Evolutionary conservation across 2,113 vertebrate species (phyloP).

Genomic region (Amphilophus citrinellus): DNA sequence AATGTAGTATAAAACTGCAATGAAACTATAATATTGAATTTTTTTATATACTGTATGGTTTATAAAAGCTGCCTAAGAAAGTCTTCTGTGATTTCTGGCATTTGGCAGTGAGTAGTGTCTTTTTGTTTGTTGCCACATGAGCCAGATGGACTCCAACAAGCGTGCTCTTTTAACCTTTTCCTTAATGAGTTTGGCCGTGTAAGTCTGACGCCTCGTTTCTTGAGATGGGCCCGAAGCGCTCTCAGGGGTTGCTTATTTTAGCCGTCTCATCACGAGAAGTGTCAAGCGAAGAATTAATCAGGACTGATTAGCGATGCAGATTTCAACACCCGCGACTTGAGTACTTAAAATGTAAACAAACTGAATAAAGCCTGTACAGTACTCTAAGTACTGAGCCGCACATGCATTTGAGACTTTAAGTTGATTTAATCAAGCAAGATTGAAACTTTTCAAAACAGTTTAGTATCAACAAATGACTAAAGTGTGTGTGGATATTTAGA

Average conservation of each 20-base stretch:
- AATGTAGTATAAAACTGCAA: not conserved
- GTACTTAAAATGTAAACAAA: slow-evolving; percentile 43
- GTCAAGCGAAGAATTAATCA: slow-evolving; percentile 55
- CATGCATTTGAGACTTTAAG: not conserved
- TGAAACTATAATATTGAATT: not conserved
- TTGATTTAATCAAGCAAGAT: not conserved
- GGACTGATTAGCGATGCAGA: slow-evolving; percentile 55
- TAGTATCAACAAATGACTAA: not conserved
- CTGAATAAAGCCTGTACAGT: not conserved
- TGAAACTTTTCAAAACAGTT: not conserved
- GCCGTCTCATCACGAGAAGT: slow-evolving; percentile 31
- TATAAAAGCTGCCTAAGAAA: not conserved
- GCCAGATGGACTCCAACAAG: slow-evolving; percentile 3
- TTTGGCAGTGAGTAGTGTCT: not conserved
- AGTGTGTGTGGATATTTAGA: not conserved
- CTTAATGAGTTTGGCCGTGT: slow-evolving; percentile 43
- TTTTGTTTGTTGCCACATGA: slow-evolving; percentile 9
- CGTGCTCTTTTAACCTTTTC: slow-evolving; percentile 23
- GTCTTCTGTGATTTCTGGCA: not conserved
- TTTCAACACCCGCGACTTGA: slow-evolving; percentile 34
- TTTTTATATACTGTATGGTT: not conserved
- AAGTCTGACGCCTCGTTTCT: slow-evolving; percentile 20
- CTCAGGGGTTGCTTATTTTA: slow-evolving; percentile 56
- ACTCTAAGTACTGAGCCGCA: not conserved
- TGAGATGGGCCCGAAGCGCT: slow-evolving; percentile 31